Base-by-base conservation (phyloP, 2,888 invertebrate species). In the Blastobasis lacticolella region DNA sequence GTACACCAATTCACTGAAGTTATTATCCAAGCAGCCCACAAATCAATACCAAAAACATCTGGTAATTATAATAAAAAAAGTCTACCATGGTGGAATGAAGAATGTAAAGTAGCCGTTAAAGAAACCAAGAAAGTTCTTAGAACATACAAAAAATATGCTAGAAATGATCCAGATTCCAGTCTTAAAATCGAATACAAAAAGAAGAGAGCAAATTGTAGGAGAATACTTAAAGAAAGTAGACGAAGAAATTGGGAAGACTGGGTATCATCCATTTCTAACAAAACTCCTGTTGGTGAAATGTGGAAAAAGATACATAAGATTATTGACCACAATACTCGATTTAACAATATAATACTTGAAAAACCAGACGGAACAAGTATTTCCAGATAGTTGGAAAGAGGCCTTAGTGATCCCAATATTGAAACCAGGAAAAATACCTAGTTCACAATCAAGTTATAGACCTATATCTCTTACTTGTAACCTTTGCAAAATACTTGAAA, bases 401-500 rank as follows among this genome's bases (percentile, higher is more conserved):
- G 58, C 60, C n/a, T 7, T 56, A 36, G 56, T 60, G 1, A 38
- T 60, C 6, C 60, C 60, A 38, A 57, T 60, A 41, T 44, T 54
- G 47, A 60, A 58, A 53, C 57, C 56, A 37, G 54, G 54, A 6
- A 58, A 57, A 51, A 41, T 50, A 7, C 41, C 53, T 4, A 52
- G 36, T 10, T 45, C 10, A n/a, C 10, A 37, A 45, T 37, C 50
- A 8, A 60, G 48, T 45, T 58, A 53, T 51, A 55, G 58, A 45
- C 57, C 58, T 6, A n/a, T n/a, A n/a, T 55, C 57, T 1, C 41
- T 57, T 23, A 57, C 56, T 10, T 59, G 59, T n/a, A n/a, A n/a
- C n/a, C n/a, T n/a, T n/a, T n/a, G n/a, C 45, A 59, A 59, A 55
- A 47, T 56, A 23, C 38, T 56, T 7, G 56, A 58, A 55, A 59